Evolutionary conservation across 2,113 vertebrate species (phyloP), one percentile per base, ranked within the genome.

Genomic region (Danionella cerebrum): DNA sequence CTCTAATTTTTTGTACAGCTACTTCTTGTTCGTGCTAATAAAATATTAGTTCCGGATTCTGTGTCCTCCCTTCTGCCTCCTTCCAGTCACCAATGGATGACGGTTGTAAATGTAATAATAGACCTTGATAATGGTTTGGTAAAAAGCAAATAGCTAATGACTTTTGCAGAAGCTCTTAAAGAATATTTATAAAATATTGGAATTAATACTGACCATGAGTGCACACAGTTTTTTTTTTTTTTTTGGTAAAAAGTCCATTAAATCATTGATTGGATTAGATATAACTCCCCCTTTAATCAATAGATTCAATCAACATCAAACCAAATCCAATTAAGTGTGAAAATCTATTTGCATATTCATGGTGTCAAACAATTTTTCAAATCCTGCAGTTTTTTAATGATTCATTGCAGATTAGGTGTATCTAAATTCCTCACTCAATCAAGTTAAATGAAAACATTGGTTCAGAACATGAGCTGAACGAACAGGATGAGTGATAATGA

Each of bases 271-370:
- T 41, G 21, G 22, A 58, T 58, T 58, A 41, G 35, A 41, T 58
- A 27, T 9, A 41, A 21, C 22, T 39, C 25, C 39, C 35, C 39
- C 54, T 58, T 58, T 58, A 9, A 39, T 41, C 36, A 41, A 58
- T 58, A 58, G 55, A 41, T 58, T 41, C 36, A 58, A 58, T 58
- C 36, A 58, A 24, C 36, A 25, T 58, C 36, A 39, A 58, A 58
- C n/a, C 0, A 41, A 39, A 58, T 58, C 55, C 55, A 35, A 41
- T 58, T 14, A 58, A 58, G 25, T 59, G 24, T 12, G 50, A 33
- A 53, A 33, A 5, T 31, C 50, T 10, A 44, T 44, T 60, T 44
- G 25, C 24, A 60, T 44, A 60, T 44, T 44, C 22, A 42, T 60
- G 39, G 22, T 60, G 42, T 44, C 24, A 60, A 60, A 42, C 24